Evolutionary conservation across 2,888 invertebrate species (phyloP).

Genomic region (Lepidocyrtinus sp.): DNA sequence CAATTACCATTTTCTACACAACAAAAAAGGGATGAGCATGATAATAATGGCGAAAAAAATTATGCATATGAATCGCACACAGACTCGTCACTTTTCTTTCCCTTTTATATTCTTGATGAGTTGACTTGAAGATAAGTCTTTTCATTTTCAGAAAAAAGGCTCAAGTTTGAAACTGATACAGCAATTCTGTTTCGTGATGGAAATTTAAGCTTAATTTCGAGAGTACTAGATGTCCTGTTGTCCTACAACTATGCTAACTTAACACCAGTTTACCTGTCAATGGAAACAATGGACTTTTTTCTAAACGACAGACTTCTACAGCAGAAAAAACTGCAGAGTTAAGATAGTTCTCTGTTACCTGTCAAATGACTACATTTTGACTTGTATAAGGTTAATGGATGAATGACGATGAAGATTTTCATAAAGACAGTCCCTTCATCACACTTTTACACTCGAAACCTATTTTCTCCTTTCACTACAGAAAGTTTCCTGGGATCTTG

Average conservation of each 20-base stretch:
- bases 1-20: constrained; percentile 18
- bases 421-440: constrained; percentile 13
- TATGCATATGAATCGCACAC: not conserved
- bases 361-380: constrained; percentile 6
- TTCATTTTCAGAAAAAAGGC: constrained; percentile 11
- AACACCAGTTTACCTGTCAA: constrained; percentile 27
- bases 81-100: constrained; percentile 17
- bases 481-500: constrained; percentile 16
- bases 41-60: constrained; percentile 9
- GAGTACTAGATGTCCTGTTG: constrained; percentile 19
- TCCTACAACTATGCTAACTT: constrained; percentile 1
- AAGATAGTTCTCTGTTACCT: constrained; percentile 22
- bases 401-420: constrained; percentile 5
- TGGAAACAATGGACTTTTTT: constrained; percentile 35
- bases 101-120: constrained; percentile 14
- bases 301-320: not conserved
- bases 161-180: constrained; percentile 11
- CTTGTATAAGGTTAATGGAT: not conserved
- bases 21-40: constrained; percentile 13
- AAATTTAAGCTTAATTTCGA: not conserved
- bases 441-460: constrained; percentile 12
- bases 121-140: constrained; percentile 7
- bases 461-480: not conserved
- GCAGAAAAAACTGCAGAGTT: not conserved
- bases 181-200: constrained; percentile 2